A percentile compares a stretch with the other conserved stretches of the same genome.
Conservation (phyloP, 2,797 vertebrate genomes). For the Ispidina lecontei region DNA sequence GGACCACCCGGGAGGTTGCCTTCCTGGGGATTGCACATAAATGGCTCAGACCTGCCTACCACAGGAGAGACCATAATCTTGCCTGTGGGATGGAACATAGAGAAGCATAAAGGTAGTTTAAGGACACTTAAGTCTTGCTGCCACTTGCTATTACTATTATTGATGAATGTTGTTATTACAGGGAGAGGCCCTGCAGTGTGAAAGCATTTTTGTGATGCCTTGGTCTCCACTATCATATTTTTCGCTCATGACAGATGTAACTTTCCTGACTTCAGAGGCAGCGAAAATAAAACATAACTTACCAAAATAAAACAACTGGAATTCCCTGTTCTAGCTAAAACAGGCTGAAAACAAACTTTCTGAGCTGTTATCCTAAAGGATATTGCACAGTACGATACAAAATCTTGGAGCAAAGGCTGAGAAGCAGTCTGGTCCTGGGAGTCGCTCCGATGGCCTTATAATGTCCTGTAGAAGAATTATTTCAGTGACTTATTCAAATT, state of each 20-base stretch:
- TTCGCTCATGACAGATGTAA: constrained; percentile 40
- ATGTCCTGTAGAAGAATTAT: background rate
- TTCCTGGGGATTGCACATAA: background rate
- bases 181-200: background rate
- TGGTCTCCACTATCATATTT: background rate
- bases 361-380: background rate
- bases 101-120: background rate
- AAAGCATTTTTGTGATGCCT: constrained; percentile 22
- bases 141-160: background rate
- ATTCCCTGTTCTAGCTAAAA: background rate
- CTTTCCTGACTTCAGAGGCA: constrained; percentile 31
- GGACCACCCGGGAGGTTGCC: background rate
- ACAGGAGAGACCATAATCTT: background rate
- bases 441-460: background rate
- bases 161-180: constrained; percentile 27
- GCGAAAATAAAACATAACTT: constrained; percentile 38
- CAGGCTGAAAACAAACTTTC: background rate
- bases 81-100: background rate
- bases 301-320: constrained; percentile 24
- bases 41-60: background rate
- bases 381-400: background rate
- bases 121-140: constrained; percentile 12
- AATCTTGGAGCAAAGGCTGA: background rate
- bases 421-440: background rate
- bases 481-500: background rate